Conservation (phyloP, 2,797 vertebrate genomes). For the Acridotheres tristis region DNA sequence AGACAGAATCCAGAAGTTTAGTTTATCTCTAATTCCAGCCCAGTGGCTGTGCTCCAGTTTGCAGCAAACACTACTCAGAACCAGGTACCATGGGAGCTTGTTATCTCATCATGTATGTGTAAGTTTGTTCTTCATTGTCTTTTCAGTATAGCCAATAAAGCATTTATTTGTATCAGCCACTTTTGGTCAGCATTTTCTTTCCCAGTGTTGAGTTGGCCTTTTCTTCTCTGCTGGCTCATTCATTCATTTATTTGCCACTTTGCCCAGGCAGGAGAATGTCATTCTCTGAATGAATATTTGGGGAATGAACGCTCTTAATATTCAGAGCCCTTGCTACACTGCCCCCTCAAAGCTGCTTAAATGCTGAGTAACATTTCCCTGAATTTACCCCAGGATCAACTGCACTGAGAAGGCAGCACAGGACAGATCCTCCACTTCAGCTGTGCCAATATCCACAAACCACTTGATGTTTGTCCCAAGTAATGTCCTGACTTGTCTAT, state of each 20-base stretch:
- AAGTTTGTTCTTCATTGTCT: background rate
- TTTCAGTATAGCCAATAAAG: background rate
- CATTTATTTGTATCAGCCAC: background rate
- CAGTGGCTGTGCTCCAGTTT: background rate
- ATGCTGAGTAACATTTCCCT: background rate
- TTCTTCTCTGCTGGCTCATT: background rate
- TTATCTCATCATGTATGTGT: background rate
- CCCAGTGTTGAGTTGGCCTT: background rate
- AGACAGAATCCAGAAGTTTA: background rate
- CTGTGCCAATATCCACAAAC: background rate
- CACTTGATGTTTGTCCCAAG: background rate
- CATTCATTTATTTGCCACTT: background rate
- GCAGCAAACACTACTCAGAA: background rate
- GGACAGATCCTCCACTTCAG: background rate
- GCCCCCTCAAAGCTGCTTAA: background rate
- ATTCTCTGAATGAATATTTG: background rate
- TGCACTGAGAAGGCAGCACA: background rate
- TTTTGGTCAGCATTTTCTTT: background rate
- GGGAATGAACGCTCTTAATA: background rate
- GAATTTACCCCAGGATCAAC: background rate
- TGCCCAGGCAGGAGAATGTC: background rate
- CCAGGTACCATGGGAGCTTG: rapidly evolving
- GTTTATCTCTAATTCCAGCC: background rate
- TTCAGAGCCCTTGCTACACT: background rate
- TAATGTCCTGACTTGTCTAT: background rate